A percentile compares a stretch with the other conserved stretches of the same genome.
Conservation (phyloP, 2,888 invertebrate genomes). For the Catocala nupta region DNA sequence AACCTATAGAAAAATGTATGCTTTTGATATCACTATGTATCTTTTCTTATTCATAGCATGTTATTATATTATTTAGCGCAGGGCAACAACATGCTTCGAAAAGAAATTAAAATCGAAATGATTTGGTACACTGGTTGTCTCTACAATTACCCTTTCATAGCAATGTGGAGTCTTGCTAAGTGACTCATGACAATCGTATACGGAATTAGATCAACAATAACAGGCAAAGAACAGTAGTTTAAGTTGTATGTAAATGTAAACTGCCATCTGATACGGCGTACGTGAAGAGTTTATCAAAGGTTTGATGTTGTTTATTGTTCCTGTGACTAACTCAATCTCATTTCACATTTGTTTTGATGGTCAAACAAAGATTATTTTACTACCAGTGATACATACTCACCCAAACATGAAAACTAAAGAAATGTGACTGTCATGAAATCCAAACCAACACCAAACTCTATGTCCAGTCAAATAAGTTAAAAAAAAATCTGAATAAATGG, state of each 20-base stretch:
- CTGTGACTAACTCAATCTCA: not conserved
- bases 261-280: conserved; percentile 9
- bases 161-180: conserved; percentile 15
- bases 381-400: not conserved
- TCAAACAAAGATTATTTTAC: conserved; percentile 1
- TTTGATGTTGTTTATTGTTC: conserved; percentile 5
- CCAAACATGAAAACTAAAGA: not conserved
- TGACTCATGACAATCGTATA: conserved; percentile 33
- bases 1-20: too few species aligned
- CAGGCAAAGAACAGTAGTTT: conserved; percentile 33
- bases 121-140: conserved; percentile 4
- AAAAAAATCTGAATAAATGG: too few species aligned
- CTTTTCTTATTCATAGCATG: too few species aligned
- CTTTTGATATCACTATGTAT: too few species aligned
- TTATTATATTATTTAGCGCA: too few species aligned
- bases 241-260: conserved; percentile 32
- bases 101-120: too few species aligned
- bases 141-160: conserved; percentile 36
- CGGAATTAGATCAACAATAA: conserved; percentile 32
- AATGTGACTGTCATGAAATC: too few species aligned
- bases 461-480: too few species aligned
- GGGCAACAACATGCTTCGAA: too few species aligned
- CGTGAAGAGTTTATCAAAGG: conserved; percentile 23
- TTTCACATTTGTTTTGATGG: conserved; percentile 1
- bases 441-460: too few species aligned